A percentile compares a stretch with the other conserved stretches of the same genome.
phyloP scores from a whole-genome alignment of 2,113 vertebrate genomes.

The Istiophorus platypterus region DNA sequence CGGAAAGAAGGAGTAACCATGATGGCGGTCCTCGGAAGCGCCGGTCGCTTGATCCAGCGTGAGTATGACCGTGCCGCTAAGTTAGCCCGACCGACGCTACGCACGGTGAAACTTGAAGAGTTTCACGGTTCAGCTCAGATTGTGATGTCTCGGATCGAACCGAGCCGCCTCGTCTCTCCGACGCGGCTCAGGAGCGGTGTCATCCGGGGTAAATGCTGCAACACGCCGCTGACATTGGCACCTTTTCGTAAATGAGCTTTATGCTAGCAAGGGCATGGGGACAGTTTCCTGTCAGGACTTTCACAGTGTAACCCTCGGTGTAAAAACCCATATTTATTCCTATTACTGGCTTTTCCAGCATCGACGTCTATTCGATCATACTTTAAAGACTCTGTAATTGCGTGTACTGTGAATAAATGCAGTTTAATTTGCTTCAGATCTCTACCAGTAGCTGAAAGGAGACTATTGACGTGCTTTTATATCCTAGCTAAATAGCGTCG shows the following conservation, averaged over 20 bases:
- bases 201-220: background rate
- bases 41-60: constrained; percentile 76
- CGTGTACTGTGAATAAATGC: rapidly evolving
- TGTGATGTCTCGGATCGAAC: rapidly evolving
- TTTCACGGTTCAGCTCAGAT: rapidly evolving
- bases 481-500: background rate
- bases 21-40: constrained; percentile 79
- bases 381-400: rapidly evolving
- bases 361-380: rapidly evolving
- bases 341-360: rapidly evolving
- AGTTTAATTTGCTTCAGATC: rapidly evolving
- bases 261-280: background rate
- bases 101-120: background rate
- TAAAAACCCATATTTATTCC: rapidly evolving
- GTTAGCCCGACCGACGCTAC: background rate
- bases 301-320: background rate
- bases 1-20: background rate
- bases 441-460: rapidly evolving
- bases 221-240: constrained; percentile 68
- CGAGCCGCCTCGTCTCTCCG: rapidly evolving
- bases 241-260: background rate
- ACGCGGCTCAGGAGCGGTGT: rapidly evolving
- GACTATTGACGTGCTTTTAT: background rate
- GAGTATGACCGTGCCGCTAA: constrained; percentile 63
- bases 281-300: background rate